These are phyloP conservation scores for Deroplatys truncata DNA, from an alignment of 2,888 invertebrate genomes.

Conservation along the genomic window DNA sequence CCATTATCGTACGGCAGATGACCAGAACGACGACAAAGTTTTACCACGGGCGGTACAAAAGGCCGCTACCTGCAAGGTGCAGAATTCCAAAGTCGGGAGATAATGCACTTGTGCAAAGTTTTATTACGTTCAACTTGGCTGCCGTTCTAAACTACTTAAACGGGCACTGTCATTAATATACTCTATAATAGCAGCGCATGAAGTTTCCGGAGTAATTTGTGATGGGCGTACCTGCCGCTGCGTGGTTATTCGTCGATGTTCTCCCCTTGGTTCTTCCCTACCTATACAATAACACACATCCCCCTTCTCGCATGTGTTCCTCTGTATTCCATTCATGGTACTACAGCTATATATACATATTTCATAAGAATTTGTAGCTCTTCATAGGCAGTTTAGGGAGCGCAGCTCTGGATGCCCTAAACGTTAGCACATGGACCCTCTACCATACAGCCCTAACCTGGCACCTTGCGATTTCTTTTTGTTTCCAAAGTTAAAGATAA, in stretches of 20 bases:
- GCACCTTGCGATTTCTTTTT: too few relatives aligned
- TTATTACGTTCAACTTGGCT: neutral
- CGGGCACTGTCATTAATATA: neutral
- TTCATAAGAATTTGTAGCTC: too few relatives aligned
- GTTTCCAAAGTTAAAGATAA: too few relatives aligned
- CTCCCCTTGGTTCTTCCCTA: neutral
- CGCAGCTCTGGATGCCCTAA: too few relatives aligned
- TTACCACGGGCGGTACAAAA: neutral
- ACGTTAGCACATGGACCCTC: too few relatives aligned
- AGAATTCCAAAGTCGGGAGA: neutral
- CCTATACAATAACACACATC: too few relatives aligned
- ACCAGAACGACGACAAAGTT: neutral
- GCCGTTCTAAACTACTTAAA: neutral
- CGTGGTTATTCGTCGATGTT: neutral
- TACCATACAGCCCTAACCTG: too few relatives aligned
- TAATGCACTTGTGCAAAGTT: neutral
- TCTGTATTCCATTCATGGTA: too few relatives aligned
- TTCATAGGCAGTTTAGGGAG: too few relatives aligned
- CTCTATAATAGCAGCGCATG: neutral
- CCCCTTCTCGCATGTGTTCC: too few relatives aligned
- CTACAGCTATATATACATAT: too few relatives aligned
- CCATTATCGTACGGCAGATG: neutral
- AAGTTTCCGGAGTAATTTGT: neutral
- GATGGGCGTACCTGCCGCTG: neutral
- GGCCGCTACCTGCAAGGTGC: neutral